Conservation (phyloP, 2,113 vertebrate genomes). For the Collichthys lucidus region DNA sequence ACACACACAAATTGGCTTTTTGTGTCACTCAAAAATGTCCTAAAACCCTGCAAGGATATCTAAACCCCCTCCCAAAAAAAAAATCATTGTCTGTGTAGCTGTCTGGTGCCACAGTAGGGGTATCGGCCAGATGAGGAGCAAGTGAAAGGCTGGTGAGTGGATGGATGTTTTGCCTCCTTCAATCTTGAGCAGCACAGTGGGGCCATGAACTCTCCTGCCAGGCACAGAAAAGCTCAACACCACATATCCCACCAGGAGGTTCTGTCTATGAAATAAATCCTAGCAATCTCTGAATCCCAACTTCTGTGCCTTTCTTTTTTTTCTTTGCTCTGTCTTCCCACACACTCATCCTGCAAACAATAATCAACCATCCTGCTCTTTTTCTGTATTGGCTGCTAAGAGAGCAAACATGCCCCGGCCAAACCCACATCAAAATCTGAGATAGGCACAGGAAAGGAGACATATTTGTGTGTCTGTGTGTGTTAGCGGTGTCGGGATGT, state of each 20-base stretch:
- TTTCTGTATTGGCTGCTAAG: constrained; percentile 33
- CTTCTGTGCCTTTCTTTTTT: constrained; percentile 7
- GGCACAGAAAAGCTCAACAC: constrained; percentile 32
- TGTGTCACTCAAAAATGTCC: constrained; percentile 13
- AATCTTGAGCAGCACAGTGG: constrained; percentile 38
- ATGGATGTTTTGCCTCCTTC: constrained; percentile 25
- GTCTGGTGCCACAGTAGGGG: neutral
- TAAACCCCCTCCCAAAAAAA: neutral
- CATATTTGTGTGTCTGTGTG: constrained; percentile 24
- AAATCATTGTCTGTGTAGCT: neutral
- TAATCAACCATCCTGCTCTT: constrained; percentile 54
- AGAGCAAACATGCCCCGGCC: constrained; percentile 70
- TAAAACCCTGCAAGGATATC: constrained; percentile 11
- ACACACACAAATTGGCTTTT: constrained; percentile 4
- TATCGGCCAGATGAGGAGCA: neutral
- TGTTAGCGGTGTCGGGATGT: constrained; percentile 15
- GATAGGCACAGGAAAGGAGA: constrained; percentile 42
- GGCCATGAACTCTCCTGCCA: constrained; percentile 52
- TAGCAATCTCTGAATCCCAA: constrained; percentile 17
- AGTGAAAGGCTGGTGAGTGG: constrained; percentile 32
- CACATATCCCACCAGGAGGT: constrained; percentile 53
- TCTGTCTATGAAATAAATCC: constrained; percentile 64
- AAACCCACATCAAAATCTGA: constrained; percentile 67
- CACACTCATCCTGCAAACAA: constrained; percentile 62
- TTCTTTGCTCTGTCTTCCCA: constrained; percentile 14